These are phyloP conservation scores for Xanthostigma xanthostigma DNA, from an alignment of 2,888 invertebrate species.

Conservation along the genomic window DNA sequence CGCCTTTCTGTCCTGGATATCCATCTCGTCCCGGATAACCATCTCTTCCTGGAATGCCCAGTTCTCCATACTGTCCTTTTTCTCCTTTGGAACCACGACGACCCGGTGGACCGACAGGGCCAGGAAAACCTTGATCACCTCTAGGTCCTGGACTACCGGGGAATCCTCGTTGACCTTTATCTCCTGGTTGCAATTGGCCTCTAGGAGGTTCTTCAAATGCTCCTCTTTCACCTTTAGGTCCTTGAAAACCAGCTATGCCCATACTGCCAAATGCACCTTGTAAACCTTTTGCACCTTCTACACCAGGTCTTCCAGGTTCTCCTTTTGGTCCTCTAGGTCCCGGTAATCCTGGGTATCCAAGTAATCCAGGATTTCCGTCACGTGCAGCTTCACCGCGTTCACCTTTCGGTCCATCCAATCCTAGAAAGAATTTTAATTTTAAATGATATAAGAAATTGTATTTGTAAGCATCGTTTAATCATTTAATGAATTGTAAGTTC, in stretches of 20 bases:
- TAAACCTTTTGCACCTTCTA: conserved; percentile 20
- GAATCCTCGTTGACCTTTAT: conserved; percentile 27
- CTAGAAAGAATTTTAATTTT: conserved; percentile 14
- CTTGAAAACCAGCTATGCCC: conserved; percentile 32
- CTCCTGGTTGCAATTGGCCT: conserved; percentile 19
- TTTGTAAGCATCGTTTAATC: no score
- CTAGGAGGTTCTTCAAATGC: conserved; percentile 19
- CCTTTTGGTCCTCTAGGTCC: conserved; percentile 36
- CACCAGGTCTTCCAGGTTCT: conserved; percentile 32
- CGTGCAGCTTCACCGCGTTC: conserved; percentile 34
- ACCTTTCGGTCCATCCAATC: conserved; percentile 33
- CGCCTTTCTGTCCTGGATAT: conserved; percentile 37
- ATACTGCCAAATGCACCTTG: conserved; percentile 28
- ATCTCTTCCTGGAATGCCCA: conserved; percentile 22
- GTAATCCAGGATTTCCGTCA: conserved; percentile 32
- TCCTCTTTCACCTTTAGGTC: conserved; percentile 30
- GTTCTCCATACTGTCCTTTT: conserved; percentile 23
- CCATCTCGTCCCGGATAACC: conserved; percentile 30
- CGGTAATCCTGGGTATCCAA: conserved; percentile 42
- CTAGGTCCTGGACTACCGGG: conserved; percentile 22
- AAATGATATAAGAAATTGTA: no score
- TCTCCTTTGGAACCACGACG: conserved; percentile 41
- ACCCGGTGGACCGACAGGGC: conserved; percentile 23
- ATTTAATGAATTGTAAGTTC: no score
- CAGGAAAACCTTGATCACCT: conserved; percentile 22